These are phyloP conservation scores for Aspidoscelis tigris DNA, from an alignment of 2,113 vertebrate genomes.

Conservation along the genomic window DNA sequence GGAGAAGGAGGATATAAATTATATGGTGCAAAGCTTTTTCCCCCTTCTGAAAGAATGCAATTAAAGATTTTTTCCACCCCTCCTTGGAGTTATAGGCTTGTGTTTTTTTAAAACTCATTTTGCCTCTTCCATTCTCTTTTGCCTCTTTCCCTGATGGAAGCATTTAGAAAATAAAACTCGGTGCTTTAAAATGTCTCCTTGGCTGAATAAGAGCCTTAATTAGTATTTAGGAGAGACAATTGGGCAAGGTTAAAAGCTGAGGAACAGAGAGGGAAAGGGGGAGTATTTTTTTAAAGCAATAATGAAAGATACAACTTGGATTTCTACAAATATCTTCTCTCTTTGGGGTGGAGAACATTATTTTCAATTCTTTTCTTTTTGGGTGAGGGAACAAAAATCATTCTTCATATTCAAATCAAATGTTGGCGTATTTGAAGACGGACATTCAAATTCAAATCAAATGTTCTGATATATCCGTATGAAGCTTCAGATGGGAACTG, in stretches of 20 bases:
- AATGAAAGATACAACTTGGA: neutral
- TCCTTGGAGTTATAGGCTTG: neutral
- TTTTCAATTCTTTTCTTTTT: slow-evolving; percentile 32
- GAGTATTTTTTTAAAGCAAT: neutral
- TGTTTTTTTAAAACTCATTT: neutral
- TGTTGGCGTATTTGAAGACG: no score
- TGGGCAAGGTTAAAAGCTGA: slow-evolving; percentile 66
- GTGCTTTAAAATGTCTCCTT: slow-evolving; percentile 53
- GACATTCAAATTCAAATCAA: no score
- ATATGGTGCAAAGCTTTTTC: neutral
- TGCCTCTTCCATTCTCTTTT: neutral
- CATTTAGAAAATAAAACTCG: slow-evolving; percentile 63
- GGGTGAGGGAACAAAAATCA: neutral
- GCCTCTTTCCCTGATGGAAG: slow-evolving; percentile 13
- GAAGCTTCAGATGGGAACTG: no score
- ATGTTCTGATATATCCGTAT: no score
- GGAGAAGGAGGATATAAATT: neutral
- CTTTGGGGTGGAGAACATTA: neutral
- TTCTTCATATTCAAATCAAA: no score
- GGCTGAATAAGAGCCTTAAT: slow-evolving; percentile 55
- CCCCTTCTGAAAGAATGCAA: slow-evolving; percentile 19
- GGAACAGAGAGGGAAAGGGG: slow-evolving; percentile 17
- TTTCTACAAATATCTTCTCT: neutral
- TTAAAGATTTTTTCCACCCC: slow-evolving; percentile 17
- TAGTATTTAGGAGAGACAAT: slow-evolving; percentile 66